Evolutionary conservation across 2,888 invertebrate species (phyloP), one percentile per base, ranked within the genome.

Genomic region (Lagria hirta): DNA sequence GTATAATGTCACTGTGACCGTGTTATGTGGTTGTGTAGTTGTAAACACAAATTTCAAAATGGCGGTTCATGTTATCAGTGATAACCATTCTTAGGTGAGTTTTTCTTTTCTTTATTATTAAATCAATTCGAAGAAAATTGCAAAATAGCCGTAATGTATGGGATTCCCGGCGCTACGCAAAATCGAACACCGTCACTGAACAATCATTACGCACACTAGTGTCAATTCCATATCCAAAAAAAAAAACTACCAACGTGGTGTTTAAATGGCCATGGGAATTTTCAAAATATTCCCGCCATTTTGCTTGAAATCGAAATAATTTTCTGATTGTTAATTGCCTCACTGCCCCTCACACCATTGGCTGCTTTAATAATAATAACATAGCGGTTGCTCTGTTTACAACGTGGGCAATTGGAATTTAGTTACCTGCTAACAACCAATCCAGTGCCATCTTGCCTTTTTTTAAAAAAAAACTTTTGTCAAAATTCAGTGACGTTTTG

Each of bases 21-120:
- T 15, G 24, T 30, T 10, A 17, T 7, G 27, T 26, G 26, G 8
- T 12, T 22, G 23, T 18, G 16, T 29, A 34, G 42, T 43, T 43
- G 42, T 43, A 43, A 43, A 43, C 34, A 43, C 17, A 43, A 52
- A 50, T 52, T 51, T 57, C 60, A 64, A 62, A 57, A 64, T 64
- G 64, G 64, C 61, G 62, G 58, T 58, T 56, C 56, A 55, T 60
- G 59, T 60, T 58, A 54, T 55, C 55, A 58, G 60, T 55, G 60
- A 57, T 60, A 55, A 55, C 55, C 57, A 57, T 48, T 56, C 57
- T 52, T 53, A 58, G 60, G 62, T 62, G 48, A 62, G 62, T 56
- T 52, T 53, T 54, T 52, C 16, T 11, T 27, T 42, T 52, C 10
- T 4, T 21, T n/a, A n/a, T n/a, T n/a, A n/a, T n/a, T n/a, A n/a